Evolutionary conservation across 2,113 vertebrate genomes (phyloP), one percentile per base, ranked within the genome.

Genomic region (Pogonocichla stellata): DNA sequence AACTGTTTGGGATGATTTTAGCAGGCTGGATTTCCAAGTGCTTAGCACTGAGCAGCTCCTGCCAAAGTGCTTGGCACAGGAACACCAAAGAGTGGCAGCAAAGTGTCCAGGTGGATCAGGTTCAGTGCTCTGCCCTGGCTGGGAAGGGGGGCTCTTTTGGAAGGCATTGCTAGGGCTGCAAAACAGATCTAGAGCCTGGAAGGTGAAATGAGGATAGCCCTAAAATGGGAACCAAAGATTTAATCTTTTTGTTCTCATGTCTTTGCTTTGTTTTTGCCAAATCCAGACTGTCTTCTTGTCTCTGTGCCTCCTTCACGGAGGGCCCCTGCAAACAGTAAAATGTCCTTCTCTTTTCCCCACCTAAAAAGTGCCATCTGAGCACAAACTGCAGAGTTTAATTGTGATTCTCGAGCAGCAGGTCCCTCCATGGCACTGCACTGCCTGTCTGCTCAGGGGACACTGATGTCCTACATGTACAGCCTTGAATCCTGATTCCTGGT

Each of bases 401-500:
- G 51, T 1, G 0, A 12, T 54, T 74, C 34, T 51, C n/a, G 33
- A 56, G 33, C 40, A 47, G 34, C 1, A 2, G 14, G 29, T 34
- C 19, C 33, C 34, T 66, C 56, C 48, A 3, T 47, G 48, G 38
- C 2, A 2, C 20, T 56, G 53, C 31, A 11, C 20, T 22, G 4
- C 51, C 40, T 70, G 47, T 36, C 28, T 82, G 79, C 48, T 54
- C 47, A 36, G 51, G 66, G 47, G 51, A 25, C 16, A 12, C 28
- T 25, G 2, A 8, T 33, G 4, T 47, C 36, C 51, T 64, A 28
- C n/a, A 14, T 0, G 0, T 12, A 6, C 28, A 40, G 9, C 36
- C 6, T 57, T 66, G 34, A 34, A 2, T 34, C 31, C 66, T 47
- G 13, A 26, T 36, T 72, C 60, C 36, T 22, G 50, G 12, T n/a